Evolutionary conservation across 2,888 invertebrate species (phyloP), one percentile per base, ranked within the genome.

Genomic region (Tetheella fluctuosa): DNA sequence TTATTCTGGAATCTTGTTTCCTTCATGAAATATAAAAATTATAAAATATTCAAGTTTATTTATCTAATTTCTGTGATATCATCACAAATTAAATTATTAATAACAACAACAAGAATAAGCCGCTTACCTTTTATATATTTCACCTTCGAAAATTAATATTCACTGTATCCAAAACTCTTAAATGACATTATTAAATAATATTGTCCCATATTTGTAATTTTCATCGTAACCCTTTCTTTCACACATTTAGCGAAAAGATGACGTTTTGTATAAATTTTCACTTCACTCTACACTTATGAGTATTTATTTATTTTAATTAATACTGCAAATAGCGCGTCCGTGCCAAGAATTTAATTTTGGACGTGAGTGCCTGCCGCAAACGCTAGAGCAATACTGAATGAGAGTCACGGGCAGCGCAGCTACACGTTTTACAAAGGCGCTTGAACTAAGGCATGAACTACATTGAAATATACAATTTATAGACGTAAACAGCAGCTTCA

Each of bases 281-380:
- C 48, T 48, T 20, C 48, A 48, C 10, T 48, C n/a, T 17, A 20
- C 48, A 39, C 39, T 15, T 39, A 39, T 39, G 39, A 10, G 1
- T 39, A 39, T 39, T 39, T 39, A 39, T n/a, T 6, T 48, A 48
- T 48, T 48, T 48, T 15, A 48, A 20, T 20, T 17, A 34, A 13
- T 20, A 48, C 48, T 10, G 20, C 20, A 48, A 48, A 48, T 48
- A 48, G 48, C 48, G 20, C 17, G 48, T 2, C 20, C 48, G 48
- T 48, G 48, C 10, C 48, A 25, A 4, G 53, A 23, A 53, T 53
- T 53, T 53, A 48, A 48, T 48, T 48, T 48, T 17, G 20, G 15
- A 52, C 2, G 84, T 81, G 62, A 90, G 88, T 2, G 60, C 91
- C 94, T 3, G 94, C 86, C 60, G 82, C 91, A 5, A 23, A 62